Evolutionary conservation across 2,797 vertebrate species (phyloP).

Genomic region (Sebastes ruberrimus): DNA sequence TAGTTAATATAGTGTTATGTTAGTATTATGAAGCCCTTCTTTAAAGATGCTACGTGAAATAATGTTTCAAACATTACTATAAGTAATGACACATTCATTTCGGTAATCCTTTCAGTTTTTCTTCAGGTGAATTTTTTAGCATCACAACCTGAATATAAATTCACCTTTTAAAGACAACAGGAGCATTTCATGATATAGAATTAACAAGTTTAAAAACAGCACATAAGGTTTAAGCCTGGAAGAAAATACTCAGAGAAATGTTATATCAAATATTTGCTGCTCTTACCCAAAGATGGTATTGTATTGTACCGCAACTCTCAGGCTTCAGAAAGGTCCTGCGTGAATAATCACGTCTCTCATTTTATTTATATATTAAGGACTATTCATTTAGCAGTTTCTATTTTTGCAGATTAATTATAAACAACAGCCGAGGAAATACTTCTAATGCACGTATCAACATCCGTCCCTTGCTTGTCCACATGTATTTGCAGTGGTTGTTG

Average conservation of each 20-base stretch:
- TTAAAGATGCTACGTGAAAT: constrained; percentile 10
- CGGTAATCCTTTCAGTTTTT: not conserved
- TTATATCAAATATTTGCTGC: constrained; percentile 14
- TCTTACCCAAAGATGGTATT: constrained; percentile 46
- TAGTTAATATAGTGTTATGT: constrained; percentile 15
- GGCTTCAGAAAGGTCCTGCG: constrained; percentile 27
- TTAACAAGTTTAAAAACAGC: not conserved
- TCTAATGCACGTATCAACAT: not conserved
- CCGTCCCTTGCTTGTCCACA: constrained; percentile 35
- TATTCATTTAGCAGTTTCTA: constrained; percentile 31
- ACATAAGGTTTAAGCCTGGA: not conserved
- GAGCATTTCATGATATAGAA: not conserved
- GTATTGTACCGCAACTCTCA: constrained; percentile 20
- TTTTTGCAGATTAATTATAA: constrained; percentile 42
- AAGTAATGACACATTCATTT: not conserved
- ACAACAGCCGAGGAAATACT: constrained; percentile 25
- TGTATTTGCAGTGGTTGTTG: constrained; percentile 35
- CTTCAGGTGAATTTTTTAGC: constrained; percentile 8
- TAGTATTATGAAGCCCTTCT: constrained; percentile 17
- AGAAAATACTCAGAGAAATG: not conserved
- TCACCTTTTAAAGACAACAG: not conserved
- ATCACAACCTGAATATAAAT: not conserved
- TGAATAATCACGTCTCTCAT: constrained; percentile 11
- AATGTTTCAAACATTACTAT: constrained; percentile 10
- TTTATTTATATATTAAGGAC: constrained; percentile 59